phyloP scores from a whole-genome alignment of 2,113 vertebrate species.

The Lethenteron camtschaticum region DNA sequence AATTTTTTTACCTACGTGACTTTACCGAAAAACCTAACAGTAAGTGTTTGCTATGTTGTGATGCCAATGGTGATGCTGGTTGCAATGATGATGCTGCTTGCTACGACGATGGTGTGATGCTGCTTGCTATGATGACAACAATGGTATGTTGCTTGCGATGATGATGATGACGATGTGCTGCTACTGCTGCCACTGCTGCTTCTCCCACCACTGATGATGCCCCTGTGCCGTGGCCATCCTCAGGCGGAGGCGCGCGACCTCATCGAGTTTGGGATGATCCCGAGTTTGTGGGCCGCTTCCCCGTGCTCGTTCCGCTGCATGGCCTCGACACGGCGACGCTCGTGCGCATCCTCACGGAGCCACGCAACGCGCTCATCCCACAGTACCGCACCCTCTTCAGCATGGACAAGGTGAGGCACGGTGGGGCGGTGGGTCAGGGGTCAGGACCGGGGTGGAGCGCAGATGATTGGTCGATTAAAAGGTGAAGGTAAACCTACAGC shows the following conservation, averaged over 20 bases:
- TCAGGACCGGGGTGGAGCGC: not conserved
- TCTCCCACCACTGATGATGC: not conserved
- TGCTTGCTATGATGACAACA: not conserved
- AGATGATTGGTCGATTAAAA: not conserved
- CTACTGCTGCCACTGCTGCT: not conserved
- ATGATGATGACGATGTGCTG: not conserved
- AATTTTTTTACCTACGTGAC: too few relatives aligned
- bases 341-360: not conserved
- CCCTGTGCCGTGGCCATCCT: not conserved
- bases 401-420: conserved; percentile 1
- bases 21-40: too few relatives aligned
- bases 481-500: not conserved
- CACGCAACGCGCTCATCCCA: not conserved
- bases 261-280: conserved; percentile 2
- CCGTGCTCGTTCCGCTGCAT: not conserved
- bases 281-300: conserved; percentile 6
- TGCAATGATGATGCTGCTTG: too few relatives aligned
- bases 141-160: not conserved
- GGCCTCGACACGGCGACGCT: not conserved
- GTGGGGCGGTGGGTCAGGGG: not conserved
- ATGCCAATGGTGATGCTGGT: too few relatives aligned
- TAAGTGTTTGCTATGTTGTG: too few relatives aligned
- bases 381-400: conserved; percentile 3
- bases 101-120: not conserved
- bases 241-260: conserved; percentile 1